These are phyloP conservation scores for Lepidurus apus DNA, from an alignment of 1,140 invertebrate genomes.

Conservation along the genomic window DNA sequence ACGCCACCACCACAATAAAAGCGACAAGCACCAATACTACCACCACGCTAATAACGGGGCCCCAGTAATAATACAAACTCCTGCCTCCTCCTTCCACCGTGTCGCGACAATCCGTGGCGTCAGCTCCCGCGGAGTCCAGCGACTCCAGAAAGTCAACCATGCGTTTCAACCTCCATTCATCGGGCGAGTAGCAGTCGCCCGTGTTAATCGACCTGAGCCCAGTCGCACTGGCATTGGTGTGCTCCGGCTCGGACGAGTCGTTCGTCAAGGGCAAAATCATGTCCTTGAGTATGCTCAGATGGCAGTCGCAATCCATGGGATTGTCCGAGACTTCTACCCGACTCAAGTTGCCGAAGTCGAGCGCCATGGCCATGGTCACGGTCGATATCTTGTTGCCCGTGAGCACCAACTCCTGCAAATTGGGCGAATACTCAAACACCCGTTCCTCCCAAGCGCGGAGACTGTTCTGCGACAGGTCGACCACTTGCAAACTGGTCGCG, in stretches of 20 bases:
- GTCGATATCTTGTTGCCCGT: slow-evolving; percentile 52
- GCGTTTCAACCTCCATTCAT: slow-evolving; percentile 45
- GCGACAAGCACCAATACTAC: slow-evolving; percentile 42
- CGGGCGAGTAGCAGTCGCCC: slow-evolving; percentile 46
- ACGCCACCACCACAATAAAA: slow-evolving; percentile 41
- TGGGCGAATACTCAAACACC: slow-evolving; percentile 45
- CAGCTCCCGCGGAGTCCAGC: neutral
- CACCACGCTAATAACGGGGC: slow-evolving; percentile 44
- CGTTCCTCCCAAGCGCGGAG: slow-evolving; percentile 49
- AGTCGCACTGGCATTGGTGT: neutral
- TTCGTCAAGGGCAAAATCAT: slow-evolving; percentile 43
- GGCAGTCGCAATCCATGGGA: slow-evolving; percentile 52
- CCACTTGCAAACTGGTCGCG: slow-evolving; percentile 45
- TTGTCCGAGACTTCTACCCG: slow-evolving; percentile 50
- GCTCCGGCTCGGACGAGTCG: slow-evolving; percentile 41
- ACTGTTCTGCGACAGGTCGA: slow-evolving; percentile 50
- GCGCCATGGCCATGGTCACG: slow-evolving; percentile 51
- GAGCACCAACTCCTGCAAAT: slow-evolving; percentile 44
- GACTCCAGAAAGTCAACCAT: slow-evolving; percentile 44
- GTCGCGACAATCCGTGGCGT: slow-evolving; percentile 13
- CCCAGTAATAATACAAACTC: slow-evolving; percentile 44
- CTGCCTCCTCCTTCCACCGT: slow-evolving; percentile 37
- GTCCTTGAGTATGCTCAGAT: slow-evolving; percentile 43
- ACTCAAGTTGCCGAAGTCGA: slow-evolving; percentile 49
- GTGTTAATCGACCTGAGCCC: slow-evolving; percentile 42